Base-by-base conservation (phyloP, 2,888 invertebrate genomes). In the Cyclophora punctaria region DNA sequence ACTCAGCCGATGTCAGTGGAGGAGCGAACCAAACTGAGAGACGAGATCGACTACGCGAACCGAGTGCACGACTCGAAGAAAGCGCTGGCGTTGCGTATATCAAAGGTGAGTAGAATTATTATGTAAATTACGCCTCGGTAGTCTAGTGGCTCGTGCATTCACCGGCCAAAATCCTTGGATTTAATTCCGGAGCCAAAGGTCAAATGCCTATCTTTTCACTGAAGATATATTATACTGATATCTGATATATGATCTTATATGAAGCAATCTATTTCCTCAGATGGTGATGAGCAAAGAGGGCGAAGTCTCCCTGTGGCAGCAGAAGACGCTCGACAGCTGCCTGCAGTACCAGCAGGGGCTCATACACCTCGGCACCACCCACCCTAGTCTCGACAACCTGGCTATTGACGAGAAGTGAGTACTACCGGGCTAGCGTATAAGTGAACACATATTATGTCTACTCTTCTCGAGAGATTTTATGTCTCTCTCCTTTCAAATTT, bases 281-380 rank as follows among this genome's bases (percentile, higher is more conserved):
- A 81, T 81, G 77, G 64, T 85, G 55, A 53, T 65, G 3, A 71
- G 62, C 50, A 83, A 81, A 45, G 89, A 88, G 60, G 73, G 70
- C 0, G 87, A 86, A 64, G 62, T 89, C 63, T 80, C 81, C 0
- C 63, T 71, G 20, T 85, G 83, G 83, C 89, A 87, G 75, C 78
- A 79, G 69, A 74, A 72, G 53, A 71, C 83, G 0, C 58, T 89
- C 53, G 80, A 80, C 64, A 73, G 77, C 49, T 86, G 87, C 57
- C 72, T 80, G 61, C 73, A 80, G 67, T 84, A 83, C 75, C 83
- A 84, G 55, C 82, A 83, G 63, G 75, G 69, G 0, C 78, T 87
- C 48, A 78, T 87, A 3, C 79, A 75, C 37, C 69, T 85, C 6
- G 62, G 80, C 2, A 72, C 80, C 3, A 66, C 73, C 58, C 66